phyloP scores from a whole-genome alignment of 2,888 invertebrate genomes.

The Thymelicus lineola region DNA sequence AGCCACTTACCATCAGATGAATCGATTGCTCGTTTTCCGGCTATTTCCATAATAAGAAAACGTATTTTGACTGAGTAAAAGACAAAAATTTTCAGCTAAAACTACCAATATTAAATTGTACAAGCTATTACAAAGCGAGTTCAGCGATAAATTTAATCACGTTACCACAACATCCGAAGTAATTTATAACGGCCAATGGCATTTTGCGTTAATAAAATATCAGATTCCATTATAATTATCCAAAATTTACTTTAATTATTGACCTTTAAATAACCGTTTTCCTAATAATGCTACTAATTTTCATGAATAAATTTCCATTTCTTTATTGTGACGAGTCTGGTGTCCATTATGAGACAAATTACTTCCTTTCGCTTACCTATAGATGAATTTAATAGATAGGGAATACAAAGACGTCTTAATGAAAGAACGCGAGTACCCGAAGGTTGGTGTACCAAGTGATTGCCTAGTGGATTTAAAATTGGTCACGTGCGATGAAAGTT shows the following conservation, averaged over 20 bases:
- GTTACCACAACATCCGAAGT: slow-evolving; percentile 19
- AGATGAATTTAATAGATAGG: no score
- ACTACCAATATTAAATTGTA: not conserved
- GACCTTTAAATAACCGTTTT: slow-evolving; percentile 28
- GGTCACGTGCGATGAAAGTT: no score
- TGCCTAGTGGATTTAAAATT: no score
- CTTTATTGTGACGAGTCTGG: not conserved
- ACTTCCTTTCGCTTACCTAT: not conserved
- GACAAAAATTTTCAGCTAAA: no score
- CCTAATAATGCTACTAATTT: slow-evolving; percentile 27
- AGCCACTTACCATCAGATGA: no score
- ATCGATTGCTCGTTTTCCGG: no score
- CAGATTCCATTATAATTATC: slow-evolving; percentile 48
- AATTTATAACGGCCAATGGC: slow-evolving; percentile 21
- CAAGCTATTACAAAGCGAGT: not conserved
- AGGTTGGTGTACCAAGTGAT: not conserved
- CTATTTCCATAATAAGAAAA: no score
- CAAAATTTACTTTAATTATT: slow-evolving; percentile 35
- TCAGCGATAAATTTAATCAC: slow-evolving; percentile 14
- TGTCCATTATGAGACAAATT: not conserved
- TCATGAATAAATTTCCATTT: slow-evolving; percentile 31
- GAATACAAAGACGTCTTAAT: not conserved
- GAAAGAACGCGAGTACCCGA: not conserved
- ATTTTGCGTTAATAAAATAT: slow-evolving; percentile 31
- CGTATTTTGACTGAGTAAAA: no score